Base-by-base conservation (phyloP, 2,797 vertebrate genomes). In the Ceryle rudis region DNA sequence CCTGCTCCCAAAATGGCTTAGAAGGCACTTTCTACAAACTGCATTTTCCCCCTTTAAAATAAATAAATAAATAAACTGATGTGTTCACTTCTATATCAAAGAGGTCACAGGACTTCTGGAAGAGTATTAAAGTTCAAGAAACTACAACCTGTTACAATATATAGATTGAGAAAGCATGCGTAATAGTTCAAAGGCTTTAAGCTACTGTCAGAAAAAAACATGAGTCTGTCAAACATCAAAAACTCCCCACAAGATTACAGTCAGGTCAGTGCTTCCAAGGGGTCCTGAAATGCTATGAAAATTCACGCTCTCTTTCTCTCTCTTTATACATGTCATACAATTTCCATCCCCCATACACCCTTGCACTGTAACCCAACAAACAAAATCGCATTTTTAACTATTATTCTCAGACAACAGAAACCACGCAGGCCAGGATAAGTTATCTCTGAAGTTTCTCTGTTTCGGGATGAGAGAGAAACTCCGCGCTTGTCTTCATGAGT, bases 111-210 rank as follows among this genome's bases (percentile, higher is more conserved):
- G 58, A 79, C 89, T 89, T 46, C 60, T 65, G 82, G 33, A 96
- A 93, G 51, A 94, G 51, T 11, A 86, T 39, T 71, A 90, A 90
- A 41, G 64, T 89, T 86, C 49, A 66, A 92, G 49, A 82, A 89
- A 49, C 78, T 74, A 54, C 62, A 95, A 61, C 23, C 70, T 73
- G 42, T 46, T 90, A 65, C 3, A 78, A 93, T 86, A 92, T 57
- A 84, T 1, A 83, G 79, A 62, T 0, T 66, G n/a, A 58, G 46
- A 87, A 93, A 91, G 83, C 72, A 85, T 5, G 95, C 1, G 46
- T 87, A 88, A 86, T 54, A 97, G 95, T 96, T 97, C 93, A 97
- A 96, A 97, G 92, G 94, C 71, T 95, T 79, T 71, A 51, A 62
- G 52, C 78, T 82, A 88, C 64, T 62, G 90, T 73, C 80, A 96